Conservation (phyloP, 2,113 vertebrate genomes). For the human region DNA sequence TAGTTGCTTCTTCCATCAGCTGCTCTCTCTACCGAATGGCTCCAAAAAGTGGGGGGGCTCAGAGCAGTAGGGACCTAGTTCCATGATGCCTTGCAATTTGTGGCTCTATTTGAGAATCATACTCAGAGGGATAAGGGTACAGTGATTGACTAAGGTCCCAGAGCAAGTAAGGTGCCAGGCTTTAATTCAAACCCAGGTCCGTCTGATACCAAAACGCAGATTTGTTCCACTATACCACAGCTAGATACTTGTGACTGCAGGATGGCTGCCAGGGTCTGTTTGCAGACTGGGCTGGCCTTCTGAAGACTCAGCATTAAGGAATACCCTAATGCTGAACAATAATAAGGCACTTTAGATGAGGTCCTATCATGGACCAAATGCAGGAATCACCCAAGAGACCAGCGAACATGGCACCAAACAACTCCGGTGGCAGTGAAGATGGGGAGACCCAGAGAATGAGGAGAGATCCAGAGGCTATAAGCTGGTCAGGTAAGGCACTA, state of each 20-base stretch:
- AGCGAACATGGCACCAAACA: neutral
- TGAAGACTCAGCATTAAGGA: neutral
- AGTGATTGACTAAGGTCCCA: neutral
- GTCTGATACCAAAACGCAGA: neutral
- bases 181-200: neutral
- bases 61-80: neutral
- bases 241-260: neutral
- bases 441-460: too few species aligned
- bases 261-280: neutral
- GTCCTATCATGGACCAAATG: neutral
- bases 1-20: neutral
- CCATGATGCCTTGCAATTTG: neutral
- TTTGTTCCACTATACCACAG: neutral
- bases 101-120: neutral
- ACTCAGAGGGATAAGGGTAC: neutral
- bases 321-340: neutral
- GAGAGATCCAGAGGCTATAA: neutral
- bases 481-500: neutral
- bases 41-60: neutral
- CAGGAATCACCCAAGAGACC: neutral
- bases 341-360: neutral
- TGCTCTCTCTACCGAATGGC: neutral
- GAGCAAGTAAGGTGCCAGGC: neutral
- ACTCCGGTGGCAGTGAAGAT: neutral
- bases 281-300: neutral